Conservation (phyloP, 2,113 vertebrate genomes). For the Prinia subflava region DNA sequence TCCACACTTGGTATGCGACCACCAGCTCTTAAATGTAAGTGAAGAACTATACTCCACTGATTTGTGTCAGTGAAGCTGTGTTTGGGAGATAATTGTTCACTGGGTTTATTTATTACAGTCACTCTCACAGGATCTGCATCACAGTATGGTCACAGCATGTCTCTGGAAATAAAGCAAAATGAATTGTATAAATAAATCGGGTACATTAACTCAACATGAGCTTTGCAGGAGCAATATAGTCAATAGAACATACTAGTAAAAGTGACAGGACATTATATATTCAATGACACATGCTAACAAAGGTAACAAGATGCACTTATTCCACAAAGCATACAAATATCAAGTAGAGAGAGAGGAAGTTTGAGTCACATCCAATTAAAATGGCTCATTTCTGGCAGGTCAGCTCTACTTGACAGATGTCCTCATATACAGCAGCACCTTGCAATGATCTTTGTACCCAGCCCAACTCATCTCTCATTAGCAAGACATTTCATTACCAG, state of each 20-base stretch:
- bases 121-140: conserved; percentile 53
- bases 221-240: conserved; percentile 26
- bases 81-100: conserved; percentile 62
- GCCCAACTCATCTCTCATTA: conserved; percentile 52
- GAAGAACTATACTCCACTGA: conserved; percentile 32
- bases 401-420: conserved; percentile 53
- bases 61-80: conserved; percentile 48
- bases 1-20: conserved; percentile 13
- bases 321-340: conserved; percentile 28
- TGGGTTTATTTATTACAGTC: conserved; percentile 57
- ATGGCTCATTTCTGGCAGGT: conserved; percentile 43
- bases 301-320: conserved; percentile 47
- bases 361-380: conserved; percentile 42
- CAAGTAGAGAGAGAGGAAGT: conserved; percentile 33
- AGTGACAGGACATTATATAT: conserved; percentile 52
- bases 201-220: conserved; percentile 51
- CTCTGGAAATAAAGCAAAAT: conserved; percentile 64
- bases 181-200: conserved; percentile 61
- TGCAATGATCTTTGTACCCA: conserved; percentile 58
- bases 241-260: conserved; percentile 40
- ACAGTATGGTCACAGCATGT: conserved; percentile 61
- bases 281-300: conserved; percentile 44
- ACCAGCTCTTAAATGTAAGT: conserved; percentile 31
- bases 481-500: conserved; percentile 52
- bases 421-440: conserved; percentile 47